Evolutionary conservation across 2,888 invertebrate genomes (phyloP).

Genomic region (Kuschelorhynchus macadamiae): DNA sequence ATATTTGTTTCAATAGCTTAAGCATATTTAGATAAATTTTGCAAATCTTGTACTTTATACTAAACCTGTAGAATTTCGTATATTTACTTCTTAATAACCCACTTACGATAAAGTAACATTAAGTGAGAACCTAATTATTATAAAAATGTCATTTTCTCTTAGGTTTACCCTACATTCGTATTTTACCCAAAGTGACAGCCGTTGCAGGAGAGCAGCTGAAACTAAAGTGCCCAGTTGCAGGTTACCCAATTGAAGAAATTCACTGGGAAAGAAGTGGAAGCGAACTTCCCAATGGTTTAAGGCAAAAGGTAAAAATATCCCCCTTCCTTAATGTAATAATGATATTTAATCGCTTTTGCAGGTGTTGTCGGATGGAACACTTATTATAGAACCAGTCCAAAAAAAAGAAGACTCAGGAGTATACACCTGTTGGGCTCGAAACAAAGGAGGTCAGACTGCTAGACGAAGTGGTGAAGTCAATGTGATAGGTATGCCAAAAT

Average conservation of each 20-base stretch:
- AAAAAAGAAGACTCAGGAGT: constrained; percentile 82
- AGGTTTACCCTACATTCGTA: constrained; percentile 85
- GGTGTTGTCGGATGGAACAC: constrained; percentile 80
- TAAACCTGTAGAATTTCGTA: no score
- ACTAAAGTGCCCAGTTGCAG: constrained; percentile 86
- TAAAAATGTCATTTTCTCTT: no score
- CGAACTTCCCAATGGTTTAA: constrained; percentile 83
- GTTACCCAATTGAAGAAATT: constrained; percentile 85
- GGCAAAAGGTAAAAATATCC: constrained; percentile 74
- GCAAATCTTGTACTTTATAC: no score
- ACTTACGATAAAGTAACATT: no score
- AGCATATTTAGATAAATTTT: no score
- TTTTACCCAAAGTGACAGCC: constrained; percentile 86
- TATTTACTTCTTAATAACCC: no score
- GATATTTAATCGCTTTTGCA: not conserved
- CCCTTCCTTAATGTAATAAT: no score
- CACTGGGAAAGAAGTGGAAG: constrained; percentile 84
- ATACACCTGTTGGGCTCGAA: constrained; percentile 85
- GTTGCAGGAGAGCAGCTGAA: constrained; percentile 83
- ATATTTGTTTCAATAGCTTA: no score
- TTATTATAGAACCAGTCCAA: constrained; percentile 83
- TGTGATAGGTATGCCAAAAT: constrained; percentile 79
- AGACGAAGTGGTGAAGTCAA: constrained; percentile 81
- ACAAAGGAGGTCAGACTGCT: constrained; percentile 83
- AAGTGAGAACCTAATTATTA: no score